Evolutionary conservation across 2,113 vertebrate species (phyloP), one percentile per base, ranked within the genome.

Genomic region (Saimiri boliviensis): DNA sequence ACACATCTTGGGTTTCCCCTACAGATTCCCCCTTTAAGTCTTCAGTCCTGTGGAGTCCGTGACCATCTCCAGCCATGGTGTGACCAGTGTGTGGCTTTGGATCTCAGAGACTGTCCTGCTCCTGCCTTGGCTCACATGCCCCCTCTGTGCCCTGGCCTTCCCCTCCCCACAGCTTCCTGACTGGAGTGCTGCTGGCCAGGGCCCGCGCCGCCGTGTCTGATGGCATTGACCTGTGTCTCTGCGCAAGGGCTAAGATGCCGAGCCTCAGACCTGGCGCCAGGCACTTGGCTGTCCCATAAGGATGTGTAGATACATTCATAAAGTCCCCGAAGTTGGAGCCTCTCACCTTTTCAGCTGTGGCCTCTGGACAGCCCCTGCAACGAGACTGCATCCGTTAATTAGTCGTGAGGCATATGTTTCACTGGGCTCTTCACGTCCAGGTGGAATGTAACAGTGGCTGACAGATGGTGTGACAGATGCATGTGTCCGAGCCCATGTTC

Each of bases 311-410:
- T 76, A 12, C 40, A 37, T 12, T 54, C 8, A 2, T 70, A 54
- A 45, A 30, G 3, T 58, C 21, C 1, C n/a, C 2, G 1, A 23
- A 1, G 25, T 16, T 60, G 30, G 45, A 6, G 13, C 25, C 37
- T 45, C 14, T 21, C 1, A 35, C 20, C 45, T 58, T 40, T 42
- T 42, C 66, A 30, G 21, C 12, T 19, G 0, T 9, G 19, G 21
- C 25, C 45, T 81, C 35, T 49, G 1, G 30, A 37, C 8, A 35
- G 70, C 16, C 32, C 56, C 42, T 17, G 27, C 8, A 8, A 5
- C 11, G 23, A 19, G 21, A 17, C 66, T 9, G 6, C 40, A 3
- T 1, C 8, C 74, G 0, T n/a, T 17, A 1, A 1, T n/a, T 17
- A 3, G 32, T 2, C 2, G 30, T 16, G 35, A 66, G 89, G 11